Base-by-base conservation (phyloP, 2,113 vertebrate genomes). In the Scomber colias region DNA sequence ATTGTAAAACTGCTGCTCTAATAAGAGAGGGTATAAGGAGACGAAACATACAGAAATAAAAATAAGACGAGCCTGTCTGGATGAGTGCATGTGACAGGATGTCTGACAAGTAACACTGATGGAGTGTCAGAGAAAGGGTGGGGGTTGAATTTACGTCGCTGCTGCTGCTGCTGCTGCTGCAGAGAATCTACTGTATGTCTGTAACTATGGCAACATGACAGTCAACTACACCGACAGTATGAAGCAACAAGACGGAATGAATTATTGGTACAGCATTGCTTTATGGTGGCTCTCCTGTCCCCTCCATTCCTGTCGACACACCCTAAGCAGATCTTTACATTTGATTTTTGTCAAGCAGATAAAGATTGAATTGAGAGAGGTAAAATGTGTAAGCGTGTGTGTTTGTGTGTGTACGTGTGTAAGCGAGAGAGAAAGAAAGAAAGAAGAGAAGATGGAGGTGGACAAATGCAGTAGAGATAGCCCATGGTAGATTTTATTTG, bases 161-260 rank as follows among this genome's bases (percentile, higher is more conserved):
- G 79, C 30, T 54, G 50, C 85, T 84, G 68, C 21, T 21, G 21
- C 21, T 21, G 21, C n/a, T 56, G 66, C 85, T 86, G 77, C 62
- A 59, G 54, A 75, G 57, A 65, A 63, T 76, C 70, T 86, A 16
- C 17, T 19, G 35, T 19, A 55, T 74, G 67, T 80, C 72, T 3
- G 73, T 92, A 77, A 86, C 89, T 86, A 89, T 90, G 81, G 87
- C 83, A 88, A 89, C 77, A 72, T 88, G 79, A 82, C 67, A 78
- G 45, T 90, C 93, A 95, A 91, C 90, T 82, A 87, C 67, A 91
- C 81, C 87, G 90, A 96, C 94, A 95, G 95, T 84, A 95, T 89
- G 91, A 93, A 94, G 93, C 91, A 87, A 97, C 87, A 86, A 96
- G 95, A 96, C 93, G 95, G 93, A 92, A 93, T 95, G 95, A 95